Evolutionary conservation across 2,113 vertebrate genomes (phyloP).

Genomic region (Protomyctophum bolini): DNA sequence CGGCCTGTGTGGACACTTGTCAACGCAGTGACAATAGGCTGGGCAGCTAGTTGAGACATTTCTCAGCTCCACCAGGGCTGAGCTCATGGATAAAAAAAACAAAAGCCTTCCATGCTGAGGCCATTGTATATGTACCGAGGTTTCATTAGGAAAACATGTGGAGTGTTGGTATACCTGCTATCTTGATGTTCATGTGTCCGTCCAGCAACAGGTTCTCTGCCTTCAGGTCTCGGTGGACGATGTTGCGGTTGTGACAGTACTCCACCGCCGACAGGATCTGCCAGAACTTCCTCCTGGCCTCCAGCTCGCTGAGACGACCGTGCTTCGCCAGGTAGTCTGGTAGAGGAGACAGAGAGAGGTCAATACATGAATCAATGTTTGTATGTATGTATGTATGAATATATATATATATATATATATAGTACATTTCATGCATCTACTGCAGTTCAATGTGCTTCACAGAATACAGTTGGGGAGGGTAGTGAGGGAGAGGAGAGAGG

Average conservation of each 20-base stretch:
- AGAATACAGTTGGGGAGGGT: too few species aligned
- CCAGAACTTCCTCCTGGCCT: slow-evolving; percentile 97
- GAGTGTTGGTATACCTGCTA: slow-evolving; percentile 74
- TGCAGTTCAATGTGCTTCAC: neutral
- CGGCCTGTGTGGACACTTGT: slow-evolving; percentile 30
- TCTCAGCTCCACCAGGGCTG: slow-evolving; percentile 26
- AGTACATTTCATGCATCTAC: too few species aligned
- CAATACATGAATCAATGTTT: neutral
- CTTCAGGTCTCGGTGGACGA: slow-evolving; percentile 96
- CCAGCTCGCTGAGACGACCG: slow-evolving; percentile 90
- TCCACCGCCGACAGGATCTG: slow-evolving; percentile 96
- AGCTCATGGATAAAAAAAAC: slow-evolving; percentile 52
- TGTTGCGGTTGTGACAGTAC: slow-evolving; percentile 92
- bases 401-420: too few species aligned
- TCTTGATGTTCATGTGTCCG: slow-evolving; percentile 98
- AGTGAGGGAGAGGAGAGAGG: neutral
- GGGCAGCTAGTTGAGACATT: slow-evolving; percentile 48
- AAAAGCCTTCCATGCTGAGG: neutral
- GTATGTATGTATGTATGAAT: too few species aligned
- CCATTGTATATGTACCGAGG: too few species aligned
- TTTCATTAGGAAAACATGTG: too few species aligned
- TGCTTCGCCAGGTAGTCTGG: slow-evolving; percentile 97
- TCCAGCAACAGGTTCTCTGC: slow-evolving; percentile 96
- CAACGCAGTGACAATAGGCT: slow-evolving; percentile 46
- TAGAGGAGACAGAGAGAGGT: slow-evolving; percentile 18